A percentile compares a stretch with the other conserved stretches of the same genome.
Evolutionary conservation across 1,140 invertebrate species (phyloP).

Genomic region (Chironomus striatipennis): DNA sequence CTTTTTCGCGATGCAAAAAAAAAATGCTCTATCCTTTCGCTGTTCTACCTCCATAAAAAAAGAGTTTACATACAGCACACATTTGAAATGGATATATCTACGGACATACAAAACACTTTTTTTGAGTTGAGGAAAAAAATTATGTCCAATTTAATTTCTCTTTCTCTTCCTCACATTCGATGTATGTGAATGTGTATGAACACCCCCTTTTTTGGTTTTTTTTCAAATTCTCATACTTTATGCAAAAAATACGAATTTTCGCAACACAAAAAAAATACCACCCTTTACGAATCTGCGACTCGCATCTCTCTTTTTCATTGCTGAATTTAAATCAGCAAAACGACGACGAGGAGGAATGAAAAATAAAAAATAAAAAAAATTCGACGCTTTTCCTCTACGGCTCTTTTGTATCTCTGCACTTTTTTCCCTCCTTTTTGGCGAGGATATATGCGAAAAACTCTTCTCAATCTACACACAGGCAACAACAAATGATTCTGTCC

Average conservation of each 20-base stretch:
- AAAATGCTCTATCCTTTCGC: too few relatives aligned
- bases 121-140: background rate
- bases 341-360: background rate
- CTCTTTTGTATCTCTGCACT: background rate
- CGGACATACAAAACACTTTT: background rate
- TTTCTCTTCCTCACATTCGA: background rate
- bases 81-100: too few relatives aligned
- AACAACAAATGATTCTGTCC: background rate
- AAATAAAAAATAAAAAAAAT: too few relatives aligned
- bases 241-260: background rate
- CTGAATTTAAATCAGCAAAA: slow-evolving; percentile 14
- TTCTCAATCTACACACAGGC: background rate
- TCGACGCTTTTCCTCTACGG: too few relatives aligned
- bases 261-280: background rate
- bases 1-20: too few relatives aligned
- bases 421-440: background rate
- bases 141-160: slow-evolving; percentile 14
- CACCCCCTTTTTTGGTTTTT: background rate
- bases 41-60: too few relatives aligned
- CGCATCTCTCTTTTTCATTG: background rate
- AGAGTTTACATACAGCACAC: too few relatives aligned
- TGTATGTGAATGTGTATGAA: background rate
- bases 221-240: background rate
- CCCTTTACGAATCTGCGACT: background rate
- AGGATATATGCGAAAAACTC: background rate